These are phyloP conservation scores for Sphaeramia orbicularis DNA, from an alignment of 2,797 vertebrate genomes.

Conservation along the genomic window DNA sequence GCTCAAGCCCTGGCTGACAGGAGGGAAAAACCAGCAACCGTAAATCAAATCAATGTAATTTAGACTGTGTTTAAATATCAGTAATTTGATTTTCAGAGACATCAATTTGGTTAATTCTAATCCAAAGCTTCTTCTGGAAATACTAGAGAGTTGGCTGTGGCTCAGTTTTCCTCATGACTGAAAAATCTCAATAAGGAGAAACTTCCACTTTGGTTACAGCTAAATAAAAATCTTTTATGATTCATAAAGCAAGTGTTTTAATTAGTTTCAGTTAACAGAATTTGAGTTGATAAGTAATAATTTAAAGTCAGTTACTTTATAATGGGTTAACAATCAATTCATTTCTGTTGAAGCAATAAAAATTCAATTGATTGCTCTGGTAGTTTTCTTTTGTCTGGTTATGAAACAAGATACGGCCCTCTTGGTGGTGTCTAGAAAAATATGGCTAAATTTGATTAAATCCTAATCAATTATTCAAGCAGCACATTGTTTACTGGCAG, in stretches of 20 bases:
- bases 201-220: not conserved
- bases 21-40: constrained; percentile 34
- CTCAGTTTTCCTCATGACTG: too few relatives aligned
- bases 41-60: constrained; percentile 27
- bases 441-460: not conserved
- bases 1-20: not conserved
- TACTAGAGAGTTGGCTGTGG: not conserved
- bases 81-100: constrained; percentile 5
- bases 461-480: not conserved
- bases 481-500: not conserved
- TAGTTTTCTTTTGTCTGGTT: too few relatives aligned
- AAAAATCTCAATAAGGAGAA: not conserved
- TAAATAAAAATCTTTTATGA: not conserved
- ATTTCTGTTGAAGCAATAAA: too few relatives aligned
- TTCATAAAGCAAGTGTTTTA: not conserved
- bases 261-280: not conserved
- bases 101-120: constrained; percentile 5
- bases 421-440: not conserved
- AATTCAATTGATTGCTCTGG: too few relatives aligned
- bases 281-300: too few relatives aligned
- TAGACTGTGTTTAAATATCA: constrained; percentile 3
- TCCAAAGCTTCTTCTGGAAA: not conserved
- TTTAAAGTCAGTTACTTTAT: too few relatives aligned
- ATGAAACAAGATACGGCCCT: not conserved
- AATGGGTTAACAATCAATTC: too few relatives aligned